These are phyloP conservation scores for Toxostoma redivivum DNA, from an alignment of 2,113 vertebrate species.

Conservation along the genomic window DNA sequence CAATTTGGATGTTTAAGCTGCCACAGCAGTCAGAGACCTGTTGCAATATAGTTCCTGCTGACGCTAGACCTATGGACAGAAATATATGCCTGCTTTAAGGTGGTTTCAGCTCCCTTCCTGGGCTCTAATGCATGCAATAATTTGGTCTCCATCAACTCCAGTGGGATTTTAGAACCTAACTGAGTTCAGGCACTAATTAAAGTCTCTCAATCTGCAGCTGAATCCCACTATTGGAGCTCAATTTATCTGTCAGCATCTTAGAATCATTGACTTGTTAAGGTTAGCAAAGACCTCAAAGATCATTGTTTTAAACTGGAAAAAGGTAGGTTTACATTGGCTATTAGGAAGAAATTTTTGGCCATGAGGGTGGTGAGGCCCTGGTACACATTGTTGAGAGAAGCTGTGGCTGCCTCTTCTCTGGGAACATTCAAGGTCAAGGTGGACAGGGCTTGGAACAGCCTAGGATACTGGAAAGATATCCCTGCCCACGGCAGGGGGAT, in stretches of 20 bases:
- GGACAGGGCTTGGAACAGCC: background rate
- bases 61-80: background rate
- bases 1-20: background rate
- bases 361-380: background rate
- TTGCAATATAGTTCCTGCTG: background rate
- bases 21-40: background rate
- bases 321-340: background rate
- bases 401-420: background rate
- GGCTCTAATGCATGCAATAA: background rate
- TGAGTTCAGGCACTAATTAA: background rate
- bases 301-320: background rate
- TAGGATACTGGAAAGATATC: background rate
- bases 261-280: background rate
- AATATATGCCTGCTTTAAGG: background rate
- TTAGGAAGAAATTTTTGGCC: background rate
- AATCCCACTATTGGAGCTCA: background rate
- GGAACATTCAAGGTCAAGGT: background rate
- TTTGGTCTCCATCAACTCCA: background rate
- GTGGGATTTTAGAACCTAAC: background rate
- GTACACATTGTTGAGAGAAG: fast-evolving
- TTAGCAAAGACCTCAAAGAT: background rate
- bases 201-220: background rate
- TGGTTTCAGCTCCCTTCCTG: background rate
- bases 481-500: fast-evolving
- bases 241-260: background rate